Evolutionary conservation across 1,140 invertebrate genomes (phyloP), one percentile per base, ranked within the genome.

Genomic region (Pomacea maculata): DNA sequence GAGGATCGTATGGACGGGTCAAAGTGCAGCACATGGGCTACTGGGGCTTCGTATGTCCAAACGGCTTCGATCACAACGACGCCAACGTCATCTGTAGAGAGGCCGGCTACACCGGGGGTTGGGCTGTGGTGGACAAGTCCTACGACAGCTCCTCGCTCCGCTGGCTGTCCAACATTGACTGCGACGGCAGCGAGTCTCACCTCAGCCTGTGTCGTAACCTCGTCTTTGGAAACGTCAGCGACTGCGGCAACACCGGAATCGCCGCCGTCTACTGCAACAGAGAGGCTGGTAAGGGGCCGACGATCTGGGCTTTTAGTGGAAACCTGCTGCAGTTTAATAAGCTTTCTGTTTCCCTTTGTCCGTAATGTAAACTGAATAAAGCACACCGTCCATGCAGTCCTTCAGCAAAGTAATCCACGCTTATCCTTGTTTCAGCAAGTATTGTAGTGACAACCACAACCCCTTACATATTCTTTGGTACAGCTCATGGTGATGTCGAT

Each of bases 21-120:
- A 68, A 83, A 34, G 84, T 80, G 7, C 71, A 82, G 54, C 75
- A 82, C 29, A 84, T 84, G 78, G 83, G 85, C 17, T 82, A 83
- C 83, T 86, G 83, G 83, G 85, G 85, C n/a, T 83, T 80, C 6
- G 79, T 86, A 0, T 86, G 85, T 79, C 72, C 79, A 55, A 34
- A 45, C 21, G 80, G 78, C 52, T 86, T 83, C 81, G 75, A 67
- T 29, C 71, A 84, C 71, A 71, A 64, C 8, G 80, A 86, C 55
- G 85, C 87, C 52, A 85, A 85, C 64, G 85, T 86, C 17, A 83
- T 84, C 45, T 88, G 87, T 77, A 75, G 80, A 57, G 84, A 86
- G 65, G 75, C 85, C 25, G 76, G 78, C 4, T 87, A 78, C 72
- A 55, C 78, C 34, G 86, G 86, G 2, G 87, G 87, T 12, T 61